Conservation (phyloP, 2,888 invertebrate species). For the Diplolepis rosae region DNA sequence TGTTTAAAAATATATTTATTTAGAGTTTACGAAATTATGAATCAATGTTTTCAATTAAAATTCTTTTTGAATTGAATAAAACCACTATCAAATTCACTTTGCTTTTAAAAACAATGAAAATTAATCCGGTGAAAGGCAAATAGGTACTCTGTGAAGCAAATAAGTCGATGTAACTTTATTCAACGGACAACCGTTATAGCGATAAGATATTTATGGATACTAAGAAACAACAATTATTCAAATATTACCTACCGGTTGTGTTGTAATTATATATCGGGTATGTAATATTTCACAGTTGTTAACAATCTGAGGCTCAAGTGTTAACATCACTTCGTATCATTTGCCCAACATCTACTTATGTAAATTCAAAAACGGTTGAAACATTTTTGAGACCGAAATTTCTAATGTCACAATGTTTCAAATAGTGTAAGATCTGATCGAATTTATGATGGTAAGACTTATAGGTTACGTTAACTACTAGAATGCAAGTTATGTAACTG, state of each 20-base stretch:
- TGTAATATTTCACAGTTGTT: not conserved
- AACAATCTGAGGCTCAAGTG: not conserved
- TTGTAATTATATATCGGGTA: not conserved
- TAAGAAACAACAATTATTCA: not conserved
- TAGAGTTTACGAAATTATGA: not conserved
- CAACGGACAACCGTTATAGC: not conserved
- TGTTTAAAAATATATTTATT: not conserved
- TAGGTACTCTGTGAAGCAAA: not conserved
- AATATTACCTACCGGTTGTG: not conserved
- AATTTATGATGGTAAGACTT: not conserved
- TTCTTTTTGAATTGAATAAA: not conserved
- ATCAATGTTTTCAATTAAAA: not conserved
- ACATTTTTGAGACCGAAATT: not conserved
- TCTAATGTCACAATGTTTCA: not conserved
- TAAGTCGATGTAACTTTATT: not conserved
- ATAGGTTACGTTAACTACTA: not conserved
- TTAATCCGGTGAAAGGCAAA: too few relatives aligned
- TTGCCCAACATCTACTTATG: not conserved
- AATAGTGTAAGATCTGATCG: not conserved
- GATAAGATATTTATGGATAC: not conserved
- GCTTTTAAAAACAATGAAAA: not conserved
- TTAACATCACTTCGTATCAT: not conserved
- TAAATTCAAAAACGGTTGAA: not conserved
- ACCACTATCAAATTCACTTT: not conserved
- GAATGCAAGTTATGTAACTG: not conserved